Evolutionary conservation across 2,888 invertebrate species (phyloP), one percentile per base, ranked within the genome.

Genomic region (Calameuta filiformis): DNA sequence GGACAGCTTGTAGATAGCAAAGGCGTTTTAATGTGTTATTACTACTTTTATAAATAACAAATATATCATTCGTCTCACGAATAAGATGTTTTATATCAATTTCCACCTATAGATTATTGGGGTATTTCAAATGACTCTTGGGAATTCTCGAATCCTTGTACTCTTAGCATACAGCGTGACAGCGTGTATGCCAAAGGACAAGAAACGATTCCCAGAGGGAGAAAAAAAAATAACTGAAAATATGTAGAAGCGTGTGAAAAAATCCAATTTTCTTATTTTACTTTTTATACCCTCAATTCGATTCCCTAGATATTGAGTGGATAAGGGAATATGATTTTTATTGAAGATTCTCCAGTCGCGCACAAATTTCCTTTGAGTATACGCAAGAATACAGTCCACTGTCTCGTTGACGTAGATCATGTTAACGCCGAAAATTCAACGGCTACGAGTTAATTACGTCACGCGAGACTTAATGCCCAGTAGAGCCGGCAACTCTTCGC

Each of bases 391-490:
- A 68, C 76, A 79, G 69, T 73, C 69, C 33, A 68, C 73, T 56
- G 73, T 69, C 73, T 31, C 74, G 73, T 56, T 69, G 23, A 71
- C 35, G 74, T 79, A 79, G 73, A 77, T 84, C 81, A 82, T 81
- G 82, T 84, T 85, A 84, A 85, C 84, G 80, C 83, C 82, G 84
- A 84, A 87, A 89, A 88, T 87, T 88, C 84, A 86, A 82, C 84
- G 84, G 83, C 81, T 83, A 82, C 85, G 81, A 86, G 85, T 88
- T 88, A 89, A 90, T 89, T 89, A 88, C 86, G 84, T 85, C 84
- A 85, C 82, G 80, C 82, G 84, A 83, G 86, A 85, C 87, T 87
- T 89, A 87, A 89, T 88, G 85, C 82, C 31, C 75, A 84, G 84
- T 79, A 80, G 80, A 82, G 80, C 80, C 79, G 81, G 81, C 83